Base-by-base conservation (phyloP, 1,140 invertebrate species). In the Bursaphelenchus mucronatus region DNA sequence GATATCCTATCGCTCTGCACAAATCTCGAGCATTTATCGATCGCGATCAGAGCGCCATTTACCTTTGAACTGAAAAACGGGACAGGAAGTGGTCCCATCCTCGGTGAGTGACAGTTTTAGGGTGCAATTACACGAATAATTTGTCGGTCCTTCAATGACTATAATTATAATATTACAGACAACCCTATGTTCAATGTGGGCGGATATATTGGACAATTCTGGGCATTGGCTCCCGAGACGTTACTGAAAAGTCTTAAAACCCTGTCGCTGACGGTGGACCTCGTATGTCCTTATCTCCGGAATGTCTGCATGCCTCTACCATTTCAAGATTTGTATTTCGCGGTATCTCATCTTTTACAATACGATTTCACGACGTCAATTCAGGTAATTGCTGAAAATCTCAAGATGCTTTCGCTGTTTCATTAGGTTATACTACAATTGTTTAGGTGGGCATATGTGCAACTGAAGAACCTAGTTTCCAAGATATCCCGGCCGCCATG, bases 151-250 rank as follows among this genome's bases (percentile, higher is more conserved):
- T 63, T 63, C 10, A 30, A 52, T 63, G 52, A 63, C 52, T 63
- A 13, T 13, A 59, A n/a, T 61, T 61, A 15, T 61, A 47, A 61
- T 61, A 8, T 64, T 73, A 39, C 40, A 75, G 72, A 63, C 21
- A 49, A 59, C 8, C 62, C 44, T 0, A 40, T 71, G n/a, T 73
- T 75, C 52, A 43, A 52, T 17, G 46, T n/a, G 11, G 71, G 71
- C 17, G 71, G 71, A 39, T 75, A 76, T 51, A 59, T 73, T 11
- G 61, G 69, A 2, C 52, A 57, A 43, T 55, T 73, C 47, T 59
- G 64, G n/a, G 13, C 21, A 40, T 9, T 64, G 21, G 56, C 62
- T 11, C 58, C 52, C 7, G n/a, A 46, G 61, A 8, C 13, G 9
- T 51, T 63, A 0, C 30, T 64, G 0, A 41, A 58, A 13, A 61